A percentile compares a stretch with the other conserved stretches of the same genome.
phyloP scores from a whole-genome alignment of 2,113 vertebrate genomes.

The Archilochus colubris region DNA sequence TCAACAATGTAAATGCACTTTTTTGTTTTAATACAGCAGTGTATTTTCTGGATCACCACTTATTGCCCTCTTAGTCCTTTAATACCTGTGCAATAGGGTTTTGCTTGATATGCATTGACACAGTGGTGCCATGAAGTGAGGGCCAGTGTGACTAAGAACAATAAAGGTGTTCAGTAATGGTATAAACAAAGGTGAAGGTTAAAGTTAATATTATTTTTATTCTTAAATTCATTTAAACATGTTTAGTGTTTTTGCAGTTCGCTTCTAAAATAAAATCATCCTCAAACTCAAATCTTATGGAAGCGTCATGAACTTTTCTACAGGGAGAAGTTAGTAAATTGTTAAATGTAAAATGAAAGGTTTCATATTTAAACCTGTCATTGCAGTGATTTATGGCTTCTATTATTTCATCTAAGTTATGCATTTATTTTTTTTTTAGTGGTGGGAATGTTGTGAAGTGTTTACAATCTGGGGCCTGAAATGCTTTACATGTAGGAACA shows the following conservation, averaged over 20 bases:
- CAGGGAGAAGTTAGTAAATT: conserved; percentile 25
- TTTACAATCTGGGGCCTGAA: background rate
- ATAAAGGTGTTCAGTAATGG: background rate
- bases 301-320: conserved; percentile 5
- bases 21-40: background rate
- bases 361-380: conserved; percentile 50
- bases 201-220: background rate
- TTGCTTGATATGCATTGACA: background rate
- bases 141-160: background rate
- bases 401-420: conserved; percentile 61
- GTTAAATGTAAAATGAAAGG: conserved; percentile 69
- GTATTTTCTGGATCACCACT: background rate
- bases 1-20: background rate
- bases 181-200: background rate
- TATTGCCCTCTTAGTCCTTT: background rate
- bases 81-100: background rate
- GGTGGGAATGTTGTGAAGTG: background rate
- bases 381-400: conserved; percentile 58
- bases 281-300: conserved; percentile 28
- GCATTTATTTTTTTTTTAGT: background rate
- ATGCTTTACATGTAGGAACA: background rate
- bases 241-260: background rate
- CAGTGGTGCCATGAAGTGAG: background rate
- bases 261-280: background rate
- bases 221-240: background rate